Evolutionary conservation across 2,113 vertebrate genomes (phyloP).

Genomic region (Podarcis cretensis): DNA sequence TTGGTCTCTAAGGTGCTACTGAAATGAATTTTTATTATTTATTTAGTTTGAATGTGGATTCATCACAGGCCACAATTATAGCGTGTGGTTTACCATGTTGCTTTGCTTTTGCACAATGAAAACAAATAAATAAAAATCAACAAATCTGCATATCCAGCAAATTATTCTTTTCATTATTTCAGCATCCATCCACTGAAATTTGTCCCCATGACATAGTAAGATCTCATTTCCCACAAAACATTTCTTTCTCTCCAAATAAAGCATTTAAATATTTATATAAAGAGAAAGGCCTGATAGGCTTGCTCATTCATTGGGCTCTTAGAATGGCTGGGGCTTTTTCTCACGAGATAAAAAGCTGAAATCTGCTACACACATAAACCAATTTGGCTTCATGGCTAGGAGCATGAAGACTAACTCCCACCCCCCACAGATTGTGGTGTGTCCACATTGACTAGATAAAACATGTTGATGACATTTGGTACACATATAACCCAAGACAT

Average conservation of each 20-base stretch:
- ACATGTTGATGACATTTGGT: background rate
- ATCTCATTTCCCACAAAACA: background rate
- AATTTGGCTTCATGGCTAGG: background rate
- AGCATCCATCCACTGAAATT: background rate
- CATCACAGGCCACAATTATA: no score
- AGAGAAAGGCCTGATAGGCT: background rate
- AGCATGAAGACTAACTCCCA: background rate
- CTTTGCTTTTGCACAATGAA: no score
- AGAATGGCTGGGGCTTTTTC: background rate
- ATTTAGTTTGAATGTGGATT: no score
- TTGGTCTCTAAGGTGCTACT: no score
- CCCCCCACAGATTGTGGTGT: background rate
- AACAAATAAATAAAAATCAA: no score
- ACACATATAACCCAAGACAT: background rate
- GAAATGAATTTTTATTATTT: no score
- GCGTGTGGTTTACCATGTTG: no score
- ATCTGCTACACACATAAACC: no score
- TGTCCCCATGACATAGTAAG: background rate
- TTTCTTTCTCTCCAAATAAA: background rate
- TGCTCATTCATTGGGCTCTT: background rate
- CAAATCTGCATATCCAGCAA: background rate
- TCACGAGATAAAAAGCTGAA: background rate
- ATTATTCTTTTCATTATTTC: background rate
- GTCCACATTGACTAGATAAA: background rate
- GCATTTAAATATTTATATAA: background rate